Evolutionary conservation across 1,140 invertebrate genomes (phyloP).

Genomic region (Anastrepha ludens): DNA sequence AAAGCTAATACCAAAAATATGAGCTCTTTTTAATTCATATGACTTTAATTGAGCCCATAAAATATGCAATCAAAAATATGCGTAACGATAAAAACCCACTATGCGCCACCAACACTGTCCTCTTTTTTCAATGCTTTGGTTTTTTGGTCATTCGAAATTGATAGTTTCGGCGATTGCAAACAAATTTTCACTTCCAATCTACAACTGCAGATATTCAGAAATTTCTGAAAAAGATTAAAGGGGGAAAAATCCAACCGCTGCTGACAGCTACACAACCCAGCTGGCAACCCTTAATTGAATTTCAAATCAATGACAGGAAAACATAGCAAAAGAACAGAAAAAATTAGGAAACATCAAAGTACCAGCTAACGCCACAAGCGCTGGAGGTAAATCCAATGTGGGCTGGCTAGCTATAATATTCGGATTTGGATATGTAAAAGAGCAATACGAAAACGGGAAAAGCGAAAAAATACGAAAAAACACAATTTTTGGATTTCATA

Average conservation of each 20-base stretch:
- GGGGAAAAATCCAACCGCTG: background rate
- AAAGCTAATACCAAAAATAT: too few species aligned
- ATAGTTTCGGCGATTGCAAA: background rate
- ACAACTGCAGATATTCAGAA: background rate
- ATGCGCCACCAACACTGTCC: too few species aligned
- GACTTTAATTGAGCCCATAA: too few species aligned
- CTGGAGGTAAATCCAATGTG: background rate
- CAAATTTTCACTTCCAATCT: background rate
- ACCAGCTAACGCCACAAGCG: background rate
- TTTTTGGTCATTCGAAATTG: background rate
- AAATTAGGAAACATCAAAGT: background rate
- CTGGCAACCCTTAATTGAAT: conserved; percentile 3
- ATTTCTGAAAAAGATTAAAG: background rate
- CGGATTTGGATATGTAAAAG: background rate
- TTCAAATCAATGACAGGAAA: background rate
- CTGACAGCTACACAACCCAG: background rate
- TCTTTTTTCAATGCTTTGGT: too few species aligned
- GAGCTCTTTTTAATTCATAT: too few species aligned
- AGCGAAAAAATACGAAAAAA: background rate
- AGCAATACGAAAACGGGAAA: background rate
- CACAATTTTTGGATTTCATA: background rate
- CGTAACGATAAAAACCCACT: too few species aligned
- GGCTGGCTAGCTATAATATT: background rate
- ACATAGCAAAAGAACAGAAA: background rate
- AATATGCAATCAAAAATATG: too few species aligned